phyloP scores from a whole-genome alignment of 2,797 vertebrate genomes.

The Ciconia nigra region DNA sequence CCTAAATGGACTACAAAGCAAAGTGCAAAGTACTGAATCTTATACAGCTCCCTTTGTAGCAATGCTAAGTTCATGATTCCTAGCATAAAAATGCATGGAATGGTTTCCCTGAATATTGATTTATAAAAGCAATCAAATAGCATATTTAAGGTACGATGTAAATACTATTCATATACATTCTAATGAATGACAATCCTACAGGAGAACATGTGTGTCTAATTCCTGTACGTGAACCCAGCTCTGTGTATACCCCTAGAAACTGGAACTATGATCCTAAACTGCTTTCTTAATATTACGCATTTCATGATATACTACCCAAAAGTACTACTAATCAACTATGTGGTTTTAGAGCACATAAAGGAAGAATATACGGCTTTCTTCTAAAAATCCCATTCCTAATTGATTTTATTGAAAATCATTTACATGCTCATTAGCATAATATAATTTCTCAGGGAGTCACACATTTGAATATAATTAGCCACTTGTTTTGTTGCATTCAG shows the following conservation, averaged over 20 bases:
- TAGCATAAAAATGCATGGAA: not conserved
- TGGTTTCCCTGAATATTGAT: not conserved
- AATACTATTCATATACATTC: not conserved
- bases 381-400: not conserved
- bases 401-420: not conserved
- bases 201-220: not conserved
- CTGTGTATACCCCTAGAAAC: not conserved
- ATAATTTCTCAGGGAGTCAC: not conserved
- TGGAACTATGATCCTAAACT: not conserved
- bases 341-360: not conserved
- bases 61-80: not conserved
- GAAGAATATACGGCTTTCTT: not conserved
- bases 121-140: not conserved
- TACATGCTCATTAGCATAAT: not conserved
- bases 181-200: not conserved
- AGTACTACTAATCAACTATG: not conserved
- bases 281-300: not conserved
- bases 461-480: constrained; percentile 14
- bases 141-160: not conserved
- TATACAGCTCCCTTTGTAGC: not conserved
- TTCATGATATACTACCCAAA: not conserved
- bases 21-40: not conserved
- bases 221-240: not conserved
- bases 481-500: not conserved
- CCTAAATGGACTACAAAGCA: not conserved